A percentile compares a stretch with the other conserved stretches of the same genome.
Conservation (phyloP, 2,888 invertebrate genomes). For the Tipula lateralis region DNA sequence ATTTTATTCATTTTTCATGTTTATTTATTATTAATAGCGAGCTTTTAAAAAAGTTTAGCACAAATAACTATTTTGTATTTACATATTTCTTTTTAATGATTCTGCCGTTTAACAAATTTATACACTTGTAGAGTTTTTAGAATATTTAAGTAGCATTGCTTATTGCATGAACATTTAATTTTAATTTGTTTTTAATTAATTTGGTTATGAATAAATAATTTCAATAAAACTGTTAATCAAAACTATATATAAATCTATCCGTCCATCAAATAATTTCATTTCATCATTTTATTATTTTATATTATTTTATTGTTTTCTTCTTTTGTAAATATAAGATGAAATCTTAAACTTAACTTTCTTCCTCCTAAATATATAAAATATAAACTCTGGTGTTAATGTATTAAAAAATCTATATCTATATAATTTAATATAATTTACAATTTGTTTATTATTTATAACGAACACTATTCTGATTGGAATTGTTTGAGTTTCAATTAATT, state of each 20-base stretch:
- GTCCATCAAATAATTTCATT: slow-evolving; percentile 28
- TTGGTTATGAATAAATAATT: background rate
- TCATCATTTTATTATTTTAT: slow-evolving; percentile 12
- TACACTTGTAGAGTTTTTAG: background rate
- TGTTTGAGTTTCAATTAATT: slow-evolving; percentile 28
- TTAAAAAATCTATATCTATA: background rate
- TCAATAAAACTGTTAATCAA: background rate
- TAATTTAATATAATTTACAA: background rate
- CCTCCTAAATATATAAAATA: slow-evolving; percentile 7
- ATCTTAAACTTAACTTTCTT: background rate
- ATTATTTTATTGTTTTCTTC: background rate
- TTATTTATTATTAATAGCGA: background rate
- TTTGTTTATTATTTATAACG: background rate
- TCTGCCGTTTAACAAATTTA: background rate
- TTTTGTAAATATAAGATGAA: background rate
- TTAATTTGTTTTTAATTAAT: background rate
- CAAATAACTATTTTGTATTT: background rate
- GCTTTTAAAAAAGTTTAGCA: background rate
- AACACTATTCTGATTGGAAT: background rate
- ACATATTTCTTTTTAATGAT: background rate
- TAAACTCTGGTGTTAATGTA: background rate
- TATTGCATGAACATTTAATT: background rate
- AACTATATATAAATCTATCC: background rate
- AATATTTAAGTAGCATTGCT: background rate
- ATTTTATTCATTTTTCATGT: background rate